Conservation (phyloP, 2,888 invertebrate genomes). For the Macaria liturata region DNA sequence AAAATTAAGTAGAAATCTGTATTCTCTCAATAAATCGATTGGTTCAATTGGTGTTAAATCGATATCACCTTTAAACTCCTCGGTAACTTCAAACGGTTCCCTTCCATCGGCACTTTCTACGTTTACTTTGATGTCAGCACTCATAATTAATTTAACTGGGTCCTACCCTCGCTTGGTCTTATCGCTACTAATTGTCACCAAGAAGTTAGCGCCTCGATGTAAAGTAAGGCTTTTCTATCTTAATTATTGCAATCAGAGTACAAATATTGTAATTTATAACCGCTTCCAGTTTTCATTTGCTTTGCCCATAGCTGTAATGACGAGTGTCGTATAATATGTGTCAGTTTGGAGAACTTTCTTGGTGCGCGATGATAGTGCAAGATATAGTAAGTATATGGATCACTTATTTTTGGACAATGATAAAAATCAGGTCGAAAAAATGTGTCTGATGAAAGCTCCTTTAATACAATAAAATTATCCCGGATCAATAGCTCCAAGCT, state of each 20-base stretch:
- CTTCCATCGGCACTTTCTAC: conserved; percentile 11
- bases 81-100: conserved; percentile 18
- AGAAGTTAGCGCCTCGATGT: conserved; percentile 1
- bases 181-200: conserved; percentile 12
- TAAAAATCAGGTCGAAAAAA: no score
- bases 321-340: neutral
- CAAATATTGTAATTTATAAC: conserved; percentile 16
- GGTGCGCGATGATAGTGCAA: no score
- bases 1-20: neutral
- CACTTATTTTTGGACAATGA: no score
- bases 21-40: conserved; percentile 3
- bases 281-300: conserved; percentile 6
- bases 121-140: conserved; percentile 11
- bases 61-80: conserved; percentile 28
- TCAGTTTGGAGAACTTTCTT: no score
- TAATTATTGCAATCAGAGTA: conserved; percentile 24
- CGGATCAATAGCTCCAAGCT: no score
- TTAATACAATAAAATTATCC: no score
- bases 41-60: conserved; percentile 13
- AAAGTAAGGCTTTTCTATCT: conserved; percentile 9
- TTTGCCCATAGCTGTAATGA: neutral
- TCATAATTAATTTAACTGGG: conserved; percentile 24
- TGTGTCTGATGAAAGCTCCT: no score
- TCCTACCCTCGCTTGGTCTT: conserved; percentile 10
- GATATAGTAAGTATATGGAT: no score